phyloP scores from a whole-genome alignment of 2,113 vertebrate genomes.

The Megaptera novaeangliae region DNA sequence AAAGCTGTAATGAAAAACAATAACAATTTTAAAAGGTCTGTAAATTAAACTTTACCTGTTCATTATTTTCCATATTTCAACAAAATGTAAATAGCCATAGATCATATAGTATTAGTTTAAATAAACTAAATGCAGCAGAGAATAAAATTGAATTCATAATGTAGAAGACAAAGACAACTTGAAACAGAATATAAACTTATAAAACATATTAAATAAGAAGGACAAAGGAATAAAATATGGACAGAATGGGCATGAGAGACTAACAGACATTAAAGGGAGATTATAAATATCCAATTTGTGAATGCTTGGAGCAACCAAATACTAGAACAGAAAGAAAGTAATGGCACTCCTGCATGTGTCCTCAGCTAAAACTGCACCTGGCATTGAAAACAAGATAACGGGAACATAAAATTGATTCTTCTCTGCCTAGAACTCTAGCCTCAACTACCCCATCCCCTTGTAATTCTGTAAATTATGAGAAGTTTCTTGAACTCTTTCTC shows the following conservation, averaged over 20 bases:
- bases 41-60: neutral
- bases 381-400: neutral
- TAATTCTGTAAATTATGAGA: neutral
- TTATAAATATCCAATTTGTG: neutral
- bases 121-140: neutral
- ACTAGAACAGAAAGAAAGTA: neutral
- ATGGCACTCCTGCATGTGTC: no score
- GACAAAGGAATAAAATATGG: neutral
- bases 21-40: neutral
- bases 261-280: neutral
- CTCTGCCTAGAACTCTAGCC: neutral
- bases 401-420: neutral
- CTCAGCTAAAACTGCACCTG: neutral
- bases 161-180: neutral
- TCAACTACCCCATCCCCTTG: neutral
- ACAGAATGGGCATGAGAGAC: neutral
- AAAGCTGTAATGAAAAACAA: neutral
- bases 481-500: neutral
- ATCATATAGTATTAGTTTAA: neutral
- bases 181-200: neutral
- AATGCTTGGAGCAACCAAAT: neutral
- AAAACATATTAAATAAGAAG: neutral
- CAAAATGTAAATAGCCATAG: neutral
- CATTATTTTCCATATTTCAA: neutral
- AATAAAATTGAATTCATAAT: neutral